These are phyloP conservation scores for Chionoecetes opilio DNA, from an alignment of 1,140 invertebrate species.

Conservation along the genomic window DNA sequence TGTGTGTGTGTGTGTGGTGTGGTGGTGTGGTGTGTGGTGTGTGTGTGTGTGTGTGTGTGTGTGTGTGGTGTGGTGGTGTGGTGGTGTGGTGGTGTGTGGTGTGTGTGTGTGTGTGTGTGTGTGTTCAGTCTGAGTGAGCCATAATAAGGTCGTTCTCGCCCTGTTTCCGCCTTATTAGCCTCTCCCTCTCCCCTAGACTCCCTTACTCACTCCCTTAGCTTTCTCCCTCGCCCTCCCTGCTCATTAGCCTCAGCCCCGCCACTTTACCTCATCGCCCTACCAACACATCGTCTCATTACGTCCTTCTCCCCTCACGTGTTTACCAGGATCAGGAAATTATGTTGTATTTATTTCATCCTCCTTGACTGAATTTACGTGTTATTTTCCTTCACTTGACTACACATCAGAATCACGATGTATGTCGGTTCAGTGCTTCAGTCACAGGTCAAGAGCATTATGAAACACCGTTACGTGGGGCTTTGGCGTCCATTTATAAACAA, in stretches of 20 bases:
- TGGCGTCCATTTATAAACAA: neutral
- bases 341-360: neutral
- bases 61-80: neutral
- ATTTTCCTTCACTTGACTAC: too few relatives aligned
- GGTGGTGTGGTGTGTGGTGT: neutral
- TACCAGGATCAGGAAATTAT: too few relatives aligned
- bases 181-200: neutral
- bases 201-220: neutral
- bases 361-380: too few relatives aligned
- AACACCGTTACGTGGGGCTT: too few relatives aligned
- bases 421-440: too few relatives aligned
- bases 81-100: neutral
- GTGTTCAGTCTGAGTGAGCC: neutral
- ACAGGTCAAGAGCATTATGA: too few relatives aligned
- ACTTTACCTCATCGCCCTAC: neutral
- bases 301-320: too few relatives aligned
- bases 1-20: conserved; percentile 9
- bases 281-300: neutral
- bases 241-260: neutral
- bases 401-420: too few relatives aligned
- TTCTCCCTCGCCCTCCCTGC: neutral
- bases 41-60: neutral
- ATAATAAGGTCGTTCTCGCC: neutral
- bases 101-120: neutral
- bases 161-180: neutral